phyloP scores from a whole-genome alignment of 2,113 vertebrate genomes.

The Acrocephalus kingi region DNA sequence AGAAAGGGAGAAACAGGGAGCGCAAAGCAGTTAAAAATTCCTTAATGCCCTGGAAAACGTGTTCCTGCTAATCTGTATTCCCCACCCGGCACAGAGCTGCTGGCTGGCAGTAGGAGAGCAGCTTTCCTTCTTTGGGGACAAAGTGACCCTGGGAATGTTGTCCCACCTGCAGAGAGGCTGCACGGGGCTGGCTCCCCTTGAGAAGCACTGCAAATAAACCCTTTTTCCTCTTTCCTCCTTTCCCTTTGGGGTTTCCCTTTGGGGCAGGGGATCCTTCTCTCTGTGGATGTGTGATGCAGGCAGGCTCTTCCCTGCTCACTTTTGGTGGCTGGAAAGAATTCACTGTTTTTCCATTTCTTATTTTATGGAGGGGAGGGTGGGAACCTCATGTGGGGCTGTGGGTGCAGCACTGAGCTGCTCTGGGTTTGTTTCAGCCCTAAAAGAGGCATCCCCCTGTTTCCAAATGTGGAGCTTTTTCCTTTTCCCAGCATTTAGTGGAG shows the following conservation, averaged over 20 bases:
- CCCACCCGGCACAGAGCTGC: background rate
- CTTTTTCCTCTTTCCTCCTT: background rate
- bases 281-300: rapidly evolving
- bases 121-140: background rate
- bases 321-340: background rate
- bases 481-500: rapidly evolving
- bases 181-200: background rate
- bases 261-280: background rate
- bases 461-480: rapidly evolving
- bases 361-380: background rate
- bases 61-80: conserved; percentile 9
- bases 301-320: background rate
- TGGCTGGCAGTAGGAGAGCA: background rate
- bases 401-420: too few species aligned
- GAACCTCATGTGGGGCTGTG: background rate
- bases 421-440: background rate
- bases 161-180: background rate
- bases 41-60: background rate
- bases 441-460: background rate
- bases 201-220: background rate
- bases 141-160: background rate
- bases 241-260: background rate
- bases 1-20: background rate
- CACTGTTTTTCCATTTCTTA: rapidly evolving
- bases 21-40: background rate